Percentiles rank a stretch among this genome's conserved stretches.
These are phyloP conservation scores for Galago senegalensis DNA, from an alignment of 2,797 vertebrate species.

Conservation along the genomic window DNA sequence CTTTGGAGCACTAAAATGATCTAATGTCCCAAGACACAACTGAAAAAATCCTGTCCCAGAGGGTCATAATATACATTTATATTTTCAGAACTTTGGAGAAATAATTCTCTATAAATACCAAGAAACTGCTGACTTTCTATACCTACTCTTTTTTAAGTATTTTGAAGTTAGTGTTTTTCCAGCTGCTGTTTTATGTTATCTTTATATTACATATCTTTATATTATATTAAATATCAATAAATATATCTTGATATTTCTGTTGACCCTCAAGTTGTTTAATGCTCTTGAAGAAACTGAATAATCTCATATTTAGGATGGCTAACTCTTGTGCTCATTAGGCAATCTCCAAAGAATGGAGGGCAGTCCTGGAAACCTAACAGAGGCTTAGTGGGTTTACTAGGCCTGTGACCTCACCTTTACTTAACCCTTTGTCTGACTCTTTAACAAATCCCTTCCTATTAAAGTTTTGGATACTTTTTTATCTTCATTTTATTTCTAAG, in stretches of 20 bases:
- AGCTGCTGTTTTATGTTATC: not conserved
- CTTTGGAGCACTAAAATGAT: not conserved
- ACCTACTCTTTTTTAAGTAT: constrained; percentile 34
- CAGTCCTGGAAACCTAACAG: not conserved
- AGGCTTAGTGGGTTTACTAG: not conserved
- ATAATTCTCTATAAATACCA: constrained; percentile 30
- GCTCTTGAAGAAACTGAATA: not conserved
- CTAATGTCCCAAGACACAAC: not conserved
- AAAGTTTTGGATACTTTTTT: not conserved
- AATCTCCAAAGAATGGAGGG: not conserved
- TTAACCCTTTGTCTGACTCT: not conserved
- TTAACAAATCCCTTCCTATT: constrained; percentile 15
- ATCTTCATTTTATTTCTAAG: constrained; percentile 36
- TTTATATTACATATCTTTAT: not conserved
- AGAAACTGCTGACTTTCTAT: constrained; percentile 60
- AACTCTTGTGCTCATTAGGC: not conserved
- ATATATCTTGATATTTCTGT: not conserved
- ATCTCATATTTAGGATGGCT: not conserved
- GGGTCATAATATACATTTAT: not conserved
- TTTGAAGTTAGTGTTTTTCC: constrained; percentile 39
- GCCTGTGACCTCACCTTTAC: not conserved
- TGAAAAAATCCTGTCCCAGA: constrained; percentile 33
- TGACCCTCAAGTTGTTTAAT: not conserved
- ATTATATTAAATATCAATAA: too few species aligned
- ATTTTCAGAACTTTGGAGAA: not conserved